Percentiles rank a stretch among this genome's conserved stretches.
Conservation (phyloP, 1,140 invertebrate species). For the Lucilia sericata region DNA sequence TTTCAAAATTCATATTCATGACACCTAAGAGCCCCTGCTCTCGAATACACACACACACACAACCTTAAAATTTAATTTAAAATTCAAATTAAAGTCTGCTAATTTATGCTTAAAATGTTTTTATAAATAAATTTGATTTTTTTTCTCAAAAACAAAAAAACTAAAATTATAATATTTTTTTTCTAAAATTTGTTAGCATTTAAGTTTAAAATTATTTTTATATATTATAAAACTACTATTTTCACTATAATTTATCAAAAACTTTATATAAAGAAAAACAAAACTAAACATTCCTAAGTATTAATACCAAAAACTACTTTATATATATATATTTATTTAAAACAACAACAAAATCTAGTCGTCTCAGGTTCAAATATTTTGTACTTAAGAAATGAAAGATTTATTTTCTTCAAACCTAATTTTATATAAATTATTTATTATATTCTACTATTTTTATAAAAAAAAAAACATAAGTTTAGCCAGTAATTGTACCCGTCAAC, state of each 20-base stretch:
- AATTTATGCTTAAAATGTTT: background rate
- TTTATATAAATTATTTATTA: no score
- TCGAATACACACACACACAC: no score
- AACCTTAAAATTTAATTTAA: background rate
- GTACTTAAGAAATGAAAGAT: background rate
- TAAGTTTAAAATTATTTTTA: background rate
- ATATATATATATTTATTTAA: background rate
- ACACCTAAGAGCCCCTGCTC: background rate
- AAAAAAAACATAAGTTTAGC: no score
- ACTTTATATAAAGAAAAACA: background rate
- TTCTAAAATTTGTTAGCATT: slow-evolving; percentile 35
- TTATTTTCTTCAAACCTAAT: background rate
- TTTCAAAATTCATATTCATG: slow-evolving; percentile 14
- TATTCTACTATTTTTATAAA: no score
- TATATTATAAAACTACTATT: background rate
- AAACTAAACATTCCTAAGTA: slow-evolving; percentile 9
- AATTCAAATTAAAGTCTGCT: slow-evolving; percentile 27
- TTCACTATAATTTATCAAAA: background rate
- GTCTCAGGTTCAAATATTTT: slow-evolving; percentile 36
- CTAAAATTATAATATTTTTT: background rate
- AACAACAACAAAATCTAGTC: slow-evolving; percentile 43
- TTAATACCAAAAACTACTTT: background rate
- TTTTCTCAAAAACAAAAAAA: background rate
- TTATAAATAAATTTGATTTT: slow-evolving; percentile 4
- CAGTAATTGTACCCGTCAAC: background rate